Conservation (phyloP, 37 sponge, comb jelly and placozoan genomes). For the Agelas oroides region DNA sequence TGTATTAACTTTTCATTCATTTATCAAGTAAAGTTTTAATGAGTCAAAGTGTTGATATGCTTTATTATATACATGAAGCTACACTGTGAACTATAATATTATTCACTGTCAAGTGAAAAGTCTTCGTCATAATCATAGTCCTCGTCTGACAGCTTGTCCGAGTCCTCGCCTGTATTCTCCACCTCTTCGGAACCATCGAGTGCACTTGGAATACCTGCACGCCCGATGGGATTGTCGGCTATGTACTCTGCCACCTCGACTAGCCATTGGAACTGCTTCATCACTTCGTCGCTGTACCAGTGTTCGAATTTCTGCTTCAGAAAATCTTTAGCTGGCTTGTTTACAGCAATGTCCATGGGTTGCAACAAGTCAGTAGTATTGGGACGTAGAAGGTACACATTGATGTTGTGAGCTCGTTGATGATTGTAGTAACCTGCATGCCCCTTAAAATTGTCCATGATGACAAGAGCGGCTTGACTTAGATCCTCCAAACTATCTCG, state of each 20-base stretch:
- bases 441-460: slow-evolving; percentile 23
- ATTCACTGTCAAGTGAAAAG: not conserved
- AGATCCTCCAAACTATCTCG: not conserved
- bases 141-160: not conserved
- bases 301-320: too few species aligned
- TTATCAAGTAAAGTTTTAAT: too few species aligned
- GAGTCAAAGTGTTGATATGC: too few species aligned
- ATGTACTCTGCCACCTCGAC: slow-evolving; percentile 31
- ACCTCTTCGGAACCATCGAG: not conserved
- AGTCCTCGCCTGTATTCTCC: not conserved
- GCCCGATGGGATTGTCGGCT: slow-evolving; percentile 16
- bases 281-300: too few species aligned
- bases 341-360: too few species aligned
- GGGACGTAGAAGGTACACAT: too few species aligned
- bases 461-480: slow-evolving; percentile 2
- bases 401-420: too few species aligned
- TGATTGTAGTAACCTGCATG: slow-evolving; percentile 21
- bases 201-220: not conserved
- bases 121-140: slow-evolving; percentile 4
- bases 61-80: too few species aligned
- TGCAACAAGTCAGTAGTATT: too few species aligned
- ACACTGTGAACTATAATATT: too few species aligned
- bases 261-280: slow-evolving; percentile 48
- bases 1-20: too few species aligned
- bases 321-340: too few species aligned